Evolutionary conservation across 1,140 invertebrate genomes (phyloP).

Genomic region (Zophobas atratus): DNA sequence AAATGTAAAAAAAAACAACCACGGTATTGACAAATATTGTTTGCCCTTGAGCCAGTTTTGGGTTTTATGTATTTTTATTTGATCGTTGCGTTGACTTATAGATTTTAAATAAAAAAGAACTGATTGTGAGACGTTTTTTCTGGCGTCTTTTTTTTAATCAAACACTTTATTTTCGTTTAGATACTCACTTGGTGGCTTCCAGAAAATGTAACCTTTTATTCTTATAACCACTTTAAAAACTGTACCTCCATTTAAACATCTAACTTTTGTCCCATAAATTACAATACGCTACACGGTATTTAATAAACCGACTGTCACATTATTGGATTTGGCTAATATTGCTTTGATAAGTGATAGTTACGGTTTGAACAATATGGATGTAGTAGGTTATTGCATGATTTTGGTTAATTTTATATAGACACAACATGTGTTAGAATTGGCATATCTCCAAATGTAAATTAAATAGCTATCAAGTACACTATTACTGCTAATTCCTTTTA

Average conservation of each 20-base stretch:
- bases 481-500: constrained; percentile 49
- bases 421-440: constrained; percentile 43
- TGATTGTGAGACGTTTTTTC: no score
- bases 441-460: constrained; percentile 50
- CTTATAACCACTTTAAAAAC: no score
- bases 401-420: constrained; percentile 31
- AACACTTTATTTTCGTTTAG: no score
- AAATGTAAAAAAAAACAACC: no score
- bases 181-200: no score
- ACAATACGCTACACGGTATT: background rate
- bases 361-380: constrained; percentile 10
- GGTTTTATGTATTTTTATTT: no score
- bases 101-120: no score
- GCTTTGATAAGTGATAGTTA: constrained; percentile 28
- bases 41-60: no score
- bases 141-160: no score
- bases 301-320: background rate
- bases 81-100: no score
- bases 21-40: no score
- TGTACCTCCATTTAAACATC: background rate
- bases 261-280: constrained; percentile 18
- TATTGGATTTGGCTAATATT: constrained; percentile 26
- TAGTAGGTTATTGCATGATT: constrained; percentile 24
- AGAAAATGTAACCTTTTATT: no score
- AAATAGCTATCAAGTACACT: constrained; percentile 48